Percentiles rank a stretch among this genome's conserved stretches.
phyloP scores from a whole-genome alignment of 2,888 invertebrate genomes.

The Drosophila suboccidentalis region DNA sequence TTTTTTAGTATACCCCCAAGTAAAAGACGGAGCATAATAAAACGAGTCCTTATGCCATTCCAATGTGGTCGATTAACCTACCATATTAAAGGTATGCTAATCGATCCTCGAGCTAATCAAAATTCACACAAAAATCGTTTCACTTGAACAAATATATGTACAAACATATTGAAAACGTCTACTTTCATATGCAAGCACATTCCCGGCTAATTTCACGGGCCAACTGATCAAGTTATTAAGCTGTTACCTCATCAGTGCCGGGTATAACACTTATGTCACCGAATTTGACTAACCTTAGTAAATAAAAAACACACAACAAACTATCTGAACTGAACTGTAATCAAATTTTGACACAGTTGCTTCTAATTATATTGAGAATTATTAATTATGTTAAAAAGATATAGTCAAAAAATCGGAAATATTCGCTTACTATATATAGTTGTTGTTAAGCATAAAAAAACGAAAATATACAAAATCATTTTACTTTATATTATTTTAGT shows the following conservation, averaged over 20 bases:
- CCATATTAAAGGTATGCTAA: constrained; percentile 25
- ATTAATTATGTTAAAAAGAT: too few species aligned
- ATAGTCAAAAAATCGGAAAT: not conserved
- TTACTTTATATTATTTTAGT: too few species aligned
- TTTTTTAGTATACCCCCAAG: not conserved
- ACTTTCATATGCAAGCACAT: constrained; percentile 26
- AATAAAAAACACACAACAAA: too few species aligned
- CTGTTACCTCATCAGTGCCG: not conserved
- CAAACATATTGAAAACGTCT: not conserved
- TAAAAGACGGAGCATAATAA: constrained; percentile 2
- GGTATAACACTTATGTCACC: not conserved
- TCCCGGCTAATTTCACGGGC: constrained; percentile 37
- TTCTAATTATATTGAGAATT: too few species aligned
- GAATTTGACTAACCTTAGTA: not conserved
- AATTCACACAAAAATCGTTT: constrained; percentile 38
- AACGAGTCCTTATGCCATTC: constrained; percentile 2
- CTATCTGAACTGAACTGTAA: not conserved
- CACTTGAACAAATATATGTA: not conserved
- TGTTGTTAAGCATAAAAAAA: too few species aligned
- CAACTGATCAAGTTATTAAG: constrained; percentile 51
- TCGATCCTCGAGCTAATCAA: constrained; percentile 26
- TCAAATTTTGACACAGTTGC: not conserved
- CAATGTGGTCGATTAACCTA: constrained; percentile 19
- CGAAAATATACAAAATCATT: too few species aligned
- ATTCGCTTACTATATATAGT: not conserved